Conservation (phyloP, 2,888 invertebrate genomes). For the Lydus trimaculatus region DNA sequence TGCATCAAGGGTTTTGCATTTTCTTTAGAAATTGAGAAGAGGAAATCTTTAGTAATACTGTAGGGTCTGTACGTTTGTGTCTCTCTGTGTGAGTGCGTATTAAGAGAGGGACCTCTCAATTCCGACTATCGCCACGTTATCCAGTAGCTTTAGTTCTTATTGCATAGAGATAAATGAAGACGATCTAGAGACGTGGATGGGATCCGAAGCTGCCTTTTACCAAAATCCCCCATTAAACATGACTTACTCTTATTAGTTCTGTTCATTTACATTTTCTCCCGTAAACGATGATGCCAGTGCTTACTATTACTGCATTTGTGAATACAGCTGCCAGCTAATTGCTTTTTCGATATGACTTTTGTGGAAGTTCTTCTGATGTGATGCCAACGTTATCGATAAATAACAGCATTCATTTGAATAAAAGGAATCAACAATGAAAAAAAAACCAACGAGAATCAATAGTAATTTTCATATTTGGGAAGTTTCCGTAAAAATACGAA, state of each 20-base stretch:
- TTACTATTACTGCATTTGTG: background rate
- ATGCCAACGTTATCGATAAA: background rate
- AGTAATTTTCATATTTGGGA: background rate
- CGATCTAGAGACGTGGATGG: slow-evolving; percentile 15
- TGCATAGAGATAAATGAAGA: slow-evolving; percentile 20
- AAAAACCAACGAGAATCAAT: background rate
- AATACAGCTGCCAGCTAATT: slow-evolving; percentile 14
- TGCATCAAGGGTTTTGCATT: slow-evolving; percentile 52
- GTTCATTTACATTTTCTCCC: slow-evolving; percentile 22
- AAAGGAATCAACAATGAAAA: too few species aligned
- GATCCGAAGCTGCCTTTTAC: slow-evolving; percentile 18
- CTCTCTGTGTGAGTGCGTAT: background rate
- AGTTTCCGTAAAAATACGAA: background rate
- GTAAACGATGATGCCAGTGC: slow-evolving; percentile 13
- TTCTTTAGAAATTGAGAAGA: slow-evolving; percentile 42
- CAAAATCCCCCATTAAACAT: slow-evolving; percentile 24
- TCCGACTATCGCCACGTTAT: slow-evolving; percentile 38
- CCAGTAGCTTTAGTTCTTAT: slow-evolving; percentile 26
- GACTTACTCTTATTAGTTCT: slow-evolving; percentile 25
- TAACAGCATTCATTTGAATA: background rate
- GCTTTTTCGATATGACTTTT: slow-evolving; percentile 18
- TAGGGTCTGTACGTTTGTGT: background rate
- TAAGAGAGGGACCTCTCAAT: slow-evolving; percentile 26
- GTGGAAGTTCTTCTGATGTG: background rate
- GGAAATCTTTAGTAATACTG: slow-evolving; percentile 39